phyloP scores from a whole-genome alignment of 2,113 vertebrate species.

The Australoheros scitulus region DNA sequence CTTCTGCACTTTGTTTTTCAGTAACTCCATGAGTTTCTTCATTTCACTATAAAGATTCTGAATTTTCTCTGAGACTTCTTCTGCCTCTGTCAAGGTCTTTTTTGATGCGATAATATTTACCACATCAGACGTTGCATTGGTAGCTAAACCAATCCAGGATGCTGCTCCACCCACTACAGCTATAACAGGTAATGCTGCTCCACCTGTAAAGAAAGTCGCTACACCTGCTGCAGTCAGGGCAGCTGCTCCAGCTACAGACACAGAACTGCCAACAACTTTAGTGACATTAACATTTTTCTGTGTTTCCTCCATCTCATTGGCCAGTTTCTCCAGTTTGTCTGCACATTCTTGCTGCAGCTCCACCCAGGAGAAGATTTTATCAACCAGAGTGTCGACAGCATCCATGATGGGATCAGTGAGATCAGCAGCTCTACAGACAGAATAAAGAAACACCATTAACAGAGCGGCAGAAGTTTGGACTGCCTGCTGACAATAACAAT shows the following conservation, averaged over 20 bases:
- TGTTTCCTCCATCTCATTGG: not conserved
- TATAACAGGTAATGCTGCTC: not conserved
- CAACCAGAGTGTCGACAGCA: not conserved
- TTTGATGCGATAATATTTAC: not conserved
- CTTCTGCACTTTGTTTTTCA: not conserved
- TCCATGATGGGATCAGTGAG: not conserved
- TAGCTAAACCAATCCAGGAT: not conserved
- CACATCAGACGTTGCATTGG: not conserved
- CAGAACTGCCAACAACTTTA: not conserved
- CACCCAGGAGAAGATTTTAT: not conserved
- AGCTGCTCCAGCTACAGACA: not conserved
- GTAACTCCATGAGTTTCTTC: fast-evolving
- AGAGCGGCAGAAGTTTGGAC: not conserved
- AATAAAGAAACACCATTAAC: not conserved
- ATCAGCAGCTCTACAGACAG: not conserved
- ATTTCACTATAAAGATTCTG: not conserved
- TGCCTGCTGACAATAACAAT: no score
- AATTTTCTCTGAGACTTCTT: not conserved
- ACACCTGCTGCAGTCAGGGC: not conserved
- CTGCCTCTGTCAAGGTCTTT: not conserved
- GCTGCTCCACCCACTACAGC: not conserved
- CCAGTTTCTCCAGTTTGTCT: not conserved
- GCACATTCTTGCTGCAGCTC: not conserved
- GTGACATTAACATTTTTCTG: not conserved
- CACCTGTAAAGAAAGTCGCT: not conserved